Conservation (phyloP, 2,113 vertebrate species). For the western clawed frog (Xenopus tropicalis) region DNA sequence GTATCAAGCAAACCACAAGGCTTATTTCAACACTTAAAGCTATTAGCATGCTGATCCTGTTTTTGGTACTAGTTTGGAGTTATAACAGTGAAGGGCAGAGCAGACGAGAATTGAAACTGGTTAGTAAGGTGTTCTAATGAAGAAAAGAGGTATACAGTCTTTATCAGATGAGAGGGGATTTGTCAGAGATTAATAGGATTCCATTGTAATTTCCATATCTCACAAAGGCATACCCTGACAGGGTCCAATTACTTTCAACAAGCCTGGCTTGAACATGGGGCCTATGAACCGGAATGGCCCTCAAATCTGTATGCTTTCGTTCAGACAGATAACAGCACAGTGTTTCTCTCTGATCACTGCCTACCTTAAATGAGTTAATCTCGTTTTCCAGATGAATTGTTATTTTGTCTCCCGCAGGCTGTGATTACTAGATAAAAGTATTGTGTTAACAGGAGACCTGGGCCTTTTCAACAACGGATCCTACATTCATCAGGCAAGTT, state of each 20-base stretch:
- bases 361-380: constrained; percentile 76
- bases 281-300: constrained; percentile 65
- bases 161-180: constrained; percentile 64
- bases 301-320: constrained; percentile 65
- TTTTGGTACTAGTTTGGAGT: not conserved
- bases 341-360: constrained; percentile 66
- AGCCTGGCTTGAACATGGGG: constrained; percentile 59
- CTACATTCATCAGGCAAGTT: constrained; percentile 36
- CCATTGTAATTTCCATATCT: constrained; percentile 72
- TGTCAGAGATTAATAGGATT: constrained; percentile 72
- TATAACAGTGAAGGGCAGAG: constrained; percentile 14
- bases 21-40: not conserved
- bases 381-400: constrained; percentile 81
- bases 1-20: no score
- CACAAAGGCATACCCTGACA: constrained; percentile 70
- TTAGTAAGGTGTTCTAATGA: constrained; percentile 38
- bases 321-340: constrained; percentile 63
- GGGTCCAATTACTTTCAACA: constrained; percentile 63
- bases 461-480: constrained; percentile 52
- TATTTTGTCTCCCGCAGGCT: constrained; percentile 75
- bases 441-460: constrained; percentile 67
- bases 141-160: constrained; percentile 55
- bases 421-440: constrained; percentile 75
- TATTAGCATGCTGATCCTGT: constrained; percentile 25
- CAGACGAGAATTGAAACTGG: constrained; percentile 3